A percentile compares a stretch with the other conserved stretches of the same genome.
These are phyloP conservation scores for Lordiphosa fenestrarum DNA, from an alignment of 2,888 invertebrate genomes.

Conservation along the genomic window DNA sequence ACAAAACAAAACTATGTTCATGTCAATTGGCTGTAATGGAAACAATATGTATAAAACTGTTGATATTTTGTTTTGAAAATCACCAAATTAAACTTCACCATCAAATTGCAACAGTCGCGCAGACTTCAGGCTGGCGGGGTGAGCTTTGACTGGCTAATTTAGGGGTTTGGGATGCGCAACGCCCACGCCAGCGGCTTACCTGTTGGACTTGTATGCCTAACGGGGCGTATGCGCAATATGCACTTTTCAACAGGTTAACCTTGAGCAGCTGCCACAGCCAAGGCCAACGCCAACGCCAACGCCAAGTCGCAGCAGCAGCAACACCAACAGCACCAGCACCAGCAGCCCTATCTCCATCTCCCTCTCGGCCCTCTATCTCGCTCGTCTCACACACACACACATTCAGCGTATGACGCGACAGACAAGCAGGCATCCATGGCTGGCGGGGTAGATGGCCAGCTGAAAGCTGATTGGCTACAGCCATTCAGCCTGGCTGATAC, in stretches of 20 bases:
- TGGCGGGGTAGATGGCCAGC: neutral
- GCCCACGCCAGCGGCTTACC: conserved; percentile 38
- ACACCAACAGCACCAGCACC: neutral
- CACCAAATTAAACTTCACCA: too few species aligned
- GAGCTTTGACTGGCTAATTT: neutral
- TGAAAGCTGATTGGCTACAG: neutral
- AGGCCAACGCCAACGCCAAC: conserved; percentile 2
- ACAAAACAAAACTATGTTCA: too few species aligned
- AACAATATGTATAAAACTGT: neutral
- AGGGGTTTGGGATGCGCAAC: conserved; percentile 17
- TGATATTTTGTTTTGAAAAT: too few species aligned
- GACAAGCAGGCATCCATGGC: neutral
- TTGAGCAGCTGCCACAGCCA: conserved; percentile 27
- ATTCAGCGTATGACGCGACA: conserved; percentile 3
- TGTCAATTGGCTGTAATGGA: neutral
- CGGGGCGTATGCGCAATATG: conserved; percentile 68
- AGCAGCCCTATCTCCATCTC: neutral
- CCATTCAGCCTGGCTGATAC: neutral
- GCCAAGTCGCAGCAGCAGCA: conserved; percentile 3
- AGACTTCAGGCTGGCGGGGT: too few species aligned
- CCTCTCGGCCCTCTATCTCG: neutral
- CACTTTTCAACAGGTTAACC: conserved; percentile 69
- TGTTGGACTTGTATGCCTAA: conserved; percentile 29
- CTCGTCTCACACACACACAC: neutral
- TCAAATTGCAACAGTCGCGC: too few species aligned